Evolutionary conservation across 1,140 invertebrate genomes (phyloP).

Genomic region (Yoshiicerus persimilis): DNA sequence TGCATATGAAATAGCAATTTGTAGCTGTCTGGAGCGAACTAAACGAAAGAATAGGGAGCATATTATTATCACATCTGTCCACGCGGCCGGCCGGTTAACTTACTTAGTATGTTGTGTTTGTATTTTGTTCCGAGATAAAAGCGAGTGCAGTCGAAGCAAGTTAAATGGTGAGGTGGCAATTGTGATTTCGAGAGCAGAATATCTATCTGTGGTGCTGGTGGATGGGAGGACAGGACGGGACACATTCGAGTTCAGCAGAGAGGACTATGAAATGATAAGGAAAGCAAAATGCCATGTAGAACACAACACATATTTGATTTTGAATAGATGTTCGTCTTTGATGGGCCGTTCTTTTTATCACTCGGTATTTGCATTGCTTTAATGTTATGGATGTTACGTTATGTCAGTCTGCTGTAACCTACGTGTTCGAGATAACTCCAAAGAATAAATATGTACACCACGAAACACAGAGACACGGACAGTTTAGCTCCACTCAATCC

Average conservation of each 20-base stretch:
- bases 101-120: not conserved
- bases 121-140: not conserved
- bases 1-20: not conserved
- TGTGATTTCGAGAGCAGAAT: not conserved
- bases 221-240: not conserved
- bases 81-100: not conserved
- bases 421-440: not conserved
- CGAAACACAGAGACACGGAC: not conserved
- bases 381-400: slow-evolving; percentile 4
- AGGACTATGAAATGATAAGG: not conserved
- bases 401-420: not conserved
- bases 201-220: not conserved
- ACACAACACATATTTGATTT: slow-evolving; percentile 23
- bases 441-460: not conserved
- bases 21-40: not conserved
- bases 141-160: not conserved
- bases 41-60: not conserved
- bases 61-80: not conserved
- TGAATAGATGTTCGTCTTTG: slow-evolving; percentile 1
- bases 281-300: slow-evolving; percentile 3
- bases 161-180: not conserved
- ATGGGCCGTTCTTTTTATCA: slow-evolving; percentile 15
- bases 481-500: not conserved
- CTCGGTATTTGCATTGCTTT: not conserved
- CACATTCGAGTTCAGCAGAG: not conserved